Percentiles rank a stretch among this genome's conserved stretches.
Evolutionary conservation across 2,797 vertebrate genomes (phyloP).

Genomic region (Eulemur mongoz): DNA sequence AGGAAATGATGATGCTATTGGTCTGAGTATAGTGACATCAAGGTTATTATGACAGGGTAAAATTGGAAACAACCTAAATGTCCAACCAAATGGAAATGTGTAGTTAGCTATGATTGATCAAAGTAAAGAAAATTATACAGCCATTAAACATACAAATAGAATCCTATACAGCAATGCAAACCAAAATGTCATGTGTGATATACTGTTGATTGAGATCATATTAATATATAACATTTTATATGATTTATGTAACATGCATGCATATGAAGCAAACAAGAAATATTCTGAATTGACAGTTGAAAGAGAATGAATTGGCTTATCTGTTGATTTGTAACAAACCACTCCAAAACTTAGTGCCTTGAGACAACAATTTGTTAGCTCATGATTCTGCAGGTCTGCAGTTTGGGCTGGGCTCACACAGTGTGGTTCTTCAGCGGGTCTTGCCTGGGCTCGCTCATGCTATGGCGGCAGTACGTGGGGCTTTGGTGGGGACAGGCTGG

Average conservation of each 20-base stretch:
- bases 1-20: not conserved
- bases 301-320: not conserved
- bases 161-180: not conserved
- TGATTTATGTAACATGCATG: not conserved
- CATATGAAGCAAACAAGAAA: not conserved
- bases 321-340: not conserved
- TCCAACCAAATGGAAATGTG: not conserved
- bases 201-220: not conserved
- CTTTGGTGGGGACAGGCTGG: fast-evolving
- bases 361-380: not conserved
- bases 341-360: not conserved
- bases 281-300: not conserved
- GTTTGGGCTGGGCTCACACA: not conserved
- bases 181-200: not conserved
- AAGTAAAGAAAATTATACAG: not conserved
- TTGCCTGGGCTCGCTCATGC: not conserved
- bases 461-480: not conserved
- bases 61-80: not conserved
- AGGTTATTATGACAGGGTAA: not conserved
- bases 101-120: not conserved
- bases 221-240: not conserved
- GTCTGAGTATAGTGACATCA: not conserved
- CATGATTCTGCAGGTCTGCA: not conserved
- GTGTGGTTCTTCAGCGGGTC: not conserved
- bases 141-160: not conserved